Conservation (phyloP, 1,140 invertebrate genomes). For the Dendroctonus ponderosae region DNA sequence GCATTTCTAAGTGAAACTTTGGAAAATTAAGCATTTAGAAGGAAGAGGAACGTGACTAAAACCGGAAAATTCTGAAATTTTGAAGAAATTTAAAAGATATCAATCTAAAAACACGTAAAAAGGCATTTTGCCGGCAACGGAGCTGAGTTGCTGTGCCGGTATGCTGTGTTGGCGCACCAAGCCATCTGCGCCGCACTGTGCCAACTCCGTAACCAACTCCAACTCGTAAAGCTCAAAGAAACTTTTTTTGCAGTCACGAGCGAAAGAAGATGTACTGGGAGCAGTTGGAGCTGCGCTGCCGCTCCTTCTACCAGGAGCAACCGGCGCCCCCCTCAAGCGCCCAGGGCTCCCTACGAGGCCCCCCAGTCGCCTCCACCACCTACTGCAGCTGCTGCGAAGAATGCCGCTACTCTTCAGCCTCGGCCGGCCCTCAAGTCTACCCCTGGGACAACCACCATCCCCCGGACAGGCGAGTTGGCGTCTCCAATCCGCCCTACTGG, state of each 20-base stretch:
- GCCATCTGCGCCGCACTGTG: no score
- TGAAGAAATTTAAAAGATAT: no score
- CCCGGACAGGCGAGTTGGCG: slow-evolving; percentile 45
- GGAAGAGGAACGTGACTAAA: no score
- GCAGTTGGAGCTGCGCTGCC: slow-evolving; percentile 78
- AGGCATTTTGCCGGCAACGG: no score
- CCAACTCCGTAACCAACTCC: no score
- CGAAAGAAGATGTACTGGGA: slow-evolving; percentile 94
- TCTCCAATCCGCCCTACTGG: background rate
- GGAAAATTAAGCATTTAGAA: no score
- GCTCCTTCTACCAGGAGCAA: slow-evolving; percentile 66
- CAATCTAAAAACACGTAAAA: no score
- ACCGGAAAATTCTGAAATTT: no score
- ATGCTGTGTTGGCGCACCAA: no score
- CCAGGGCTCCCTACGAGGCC: slow-evolving; percentile 49
- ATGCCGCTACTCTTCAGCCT: slow-evolving; percentile 60
- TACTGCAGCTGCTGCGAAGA: slow-evolving; percentile 73
- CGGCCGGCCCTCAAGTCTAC: slow-evolving; percentile 54
- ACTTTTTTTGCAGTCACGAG: slow-evolving; percentile 72
- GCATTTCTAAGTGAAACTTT: no score
- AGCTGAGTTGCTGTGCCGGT: no score
- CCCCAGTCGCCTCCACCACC: slow-evolving; percentile 45
- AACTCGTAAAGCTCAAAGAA: no score
- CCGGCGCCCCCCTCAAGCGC: slow-evolving; percentile 55
- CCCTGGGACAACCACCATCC: slow-evolving; percentile 53